phyloP scores from a whole-genome alignment of 2,797 vertebrate genomes.

The Acipenser ruthenus region DNA sequence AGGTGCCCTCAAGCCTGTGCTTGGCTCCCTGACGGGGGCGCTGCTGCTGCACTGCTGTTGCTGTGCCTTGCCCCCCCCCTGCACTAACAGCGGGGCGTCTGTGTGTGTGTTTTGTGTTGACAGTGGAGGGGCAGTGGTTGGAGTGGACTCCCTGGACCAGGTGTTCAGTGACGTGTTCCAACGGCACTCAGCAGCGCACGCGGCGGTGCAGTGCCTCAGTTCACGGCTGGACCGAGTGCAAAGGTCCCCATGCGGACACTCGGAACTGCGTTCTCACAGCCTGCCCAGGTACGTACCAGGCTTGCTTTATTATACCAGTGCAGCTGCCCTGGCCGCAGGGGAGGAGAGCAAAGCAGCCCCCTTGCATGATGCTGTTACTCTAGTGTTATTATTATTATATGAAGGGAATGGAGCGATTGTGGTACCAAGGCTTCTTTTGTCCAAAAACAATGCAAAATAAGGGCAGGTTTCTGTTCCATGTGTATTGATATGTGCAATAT shows the following conservation, averaged over 20 bases:
- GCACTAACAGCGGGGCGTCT: slow-evolving; percentile 19
- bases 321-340: not conserved
- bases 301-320: not conserved
- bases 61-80: slow-evolving; percentile 9
- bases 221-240: slow-evolving; percentile 85
- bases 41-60: not conserved
- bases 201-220: slow-evolving; percentile 78
- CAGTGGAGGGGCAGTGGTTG: slow-evolving; percentile 96
- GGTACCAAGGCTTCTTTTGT: too few species aligned
- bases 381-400: too few species aligned
- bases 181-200: slow-evolving; percentile 81
- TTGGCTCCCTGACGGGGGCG: not conserved
- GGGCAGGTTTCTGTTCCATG: too few species aligned
- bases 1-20: too few species aligned
- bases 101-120: slow-evolving; percentile 42
- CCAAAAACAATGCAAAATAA: too few species aligned
- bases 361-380: too few species aligned
- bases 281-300: slow-evolving; percentile 66
- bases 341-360: too few species aligned
- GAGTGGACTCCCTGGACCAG: slow-evolving; percentile 89
- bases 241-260: slow-evolving; percentile 78
- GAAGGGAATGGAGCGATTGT: too few species aligned
- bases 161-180: slow-evolving; percentile 85
- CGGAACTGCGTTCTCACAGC: slow-evolving; percentile 75
- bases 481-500: too few species aligned